phyloP scores from a whole-genome alignment of 2,113 vertebrate species.

The Boleophthalmus pectinirostris region DNA sequence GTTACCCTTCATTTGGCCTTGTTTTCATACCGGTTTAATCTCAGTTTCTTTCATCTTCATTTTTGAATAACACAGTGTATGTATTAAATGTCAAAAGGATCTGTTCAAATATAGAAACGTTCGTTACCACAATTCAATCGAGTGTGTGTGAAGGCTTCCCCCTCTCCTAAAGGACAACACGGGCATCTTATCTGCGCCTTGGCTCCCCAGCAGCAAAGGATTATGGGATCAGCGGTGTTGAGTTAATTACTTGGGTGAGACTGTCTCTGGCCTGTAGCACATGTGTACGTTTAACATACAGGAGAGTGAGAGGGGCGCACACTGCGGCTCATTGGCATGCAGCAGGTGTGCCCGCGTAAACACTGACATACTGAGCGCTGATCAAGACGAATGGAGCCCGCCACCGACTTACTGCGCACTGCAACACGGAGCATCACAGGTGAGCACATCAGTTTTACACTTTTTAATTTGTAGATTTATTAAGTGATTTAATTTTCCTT shows the following conservation, averaged over 20 bases:
- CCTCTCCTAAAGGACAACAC: background rate
- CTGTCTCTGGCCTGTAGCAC: background rate
- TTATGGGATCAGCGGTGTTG: conserved; percentile 3
- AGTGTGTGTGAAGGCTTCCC: background rate
- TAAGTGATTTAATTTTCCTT: too few relatives aligned
- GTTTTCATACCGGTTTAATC: too few relatives aligned
- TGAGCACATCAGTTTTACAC: too few relatives aligned
- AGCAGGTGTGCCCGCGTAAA: background rate
- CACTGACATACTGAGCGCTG: conserved; percentile 18
- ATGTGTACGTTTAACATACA: background rate
- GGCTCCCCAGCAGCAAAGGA: background rate
- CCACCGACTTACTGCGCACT: too few relatives aligned
- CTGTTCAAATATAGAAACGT: too few relatives aligned
- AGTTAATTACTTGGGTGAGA: background rate
- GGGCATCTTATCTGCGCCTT: conserved; percentile 1
- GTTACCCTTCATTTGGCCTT: too few relatives aligned
- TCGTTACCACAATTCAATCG: background rate
- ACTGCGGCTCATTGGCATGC: conserved; percentile 3
- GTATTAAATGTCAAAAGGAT: too few relatives aligned
- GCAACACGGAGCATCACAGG: too few relatives aligned
- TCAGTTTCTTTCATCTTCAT: too few relatives aligned
- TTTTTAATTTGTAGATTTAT: too few relatives aligned
- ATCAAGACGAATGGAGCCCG: conserved; percentile 42
- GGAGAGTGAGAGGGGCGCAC: background rate
- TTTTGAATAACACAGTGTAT: too few relatives aligned